phyloP scores from a whole-genome alignment of 2,113 vertebrate genomes.

The Onychostoma macrolepis region DNA sequence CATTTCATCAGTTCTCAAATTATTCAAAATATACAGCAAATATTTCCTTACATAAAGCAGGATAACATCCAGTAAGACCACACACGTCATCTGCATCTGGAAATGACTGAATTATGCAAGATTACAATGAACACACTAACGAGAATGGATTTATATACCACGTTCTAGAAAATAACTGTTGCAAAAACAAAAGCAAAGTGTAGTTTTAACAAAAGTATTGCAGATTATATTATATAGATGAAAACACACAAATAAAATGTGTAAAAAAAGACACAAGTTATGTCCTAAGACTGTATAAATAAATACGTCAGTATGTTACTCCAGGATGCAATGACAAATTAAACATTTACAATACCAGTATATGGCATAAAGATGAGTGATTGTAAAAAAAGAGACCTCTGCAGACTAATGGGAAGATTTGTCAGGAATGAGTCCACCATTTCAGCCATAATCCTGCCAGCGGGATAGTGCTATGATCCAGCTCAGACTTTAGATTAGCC shows the following conservation, averaged over 20 bases:
- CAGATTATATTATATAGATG: background rate
- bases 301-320: background rate
- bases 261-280: background rate
- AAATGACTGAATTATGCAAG: background rate
- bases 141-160: background rate
- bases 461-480: slow-evolving; percentile 19
- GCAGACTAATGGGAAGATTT: slow-evolving; percentile 43
- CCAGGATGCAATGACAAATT: background rate
- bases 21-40: background rate
- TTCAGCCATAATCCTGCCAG: slow-evolving; percentile 35
- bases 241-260: background rate
- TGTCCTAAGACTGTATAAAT: background rate
- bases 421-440: slow-evolving; percentile 19
- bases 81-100: background rate
- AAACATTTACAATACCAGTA: background rate
- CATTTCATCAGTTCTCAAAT: background rate
- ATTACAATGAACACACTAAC: no score
- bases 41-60: background rate
- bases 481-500: slow-evolving; percentile 34
- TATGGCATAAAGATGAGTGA: background rate
- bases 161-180: background rate
- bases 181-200: background rate
- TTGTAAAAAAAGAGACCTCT: background rate
- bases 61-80: background rate
- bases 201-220: background rate